phyloP scores from a whole-genome alignment of 2,888 invertebrate species.

The Gortyna flavago region DNA sequence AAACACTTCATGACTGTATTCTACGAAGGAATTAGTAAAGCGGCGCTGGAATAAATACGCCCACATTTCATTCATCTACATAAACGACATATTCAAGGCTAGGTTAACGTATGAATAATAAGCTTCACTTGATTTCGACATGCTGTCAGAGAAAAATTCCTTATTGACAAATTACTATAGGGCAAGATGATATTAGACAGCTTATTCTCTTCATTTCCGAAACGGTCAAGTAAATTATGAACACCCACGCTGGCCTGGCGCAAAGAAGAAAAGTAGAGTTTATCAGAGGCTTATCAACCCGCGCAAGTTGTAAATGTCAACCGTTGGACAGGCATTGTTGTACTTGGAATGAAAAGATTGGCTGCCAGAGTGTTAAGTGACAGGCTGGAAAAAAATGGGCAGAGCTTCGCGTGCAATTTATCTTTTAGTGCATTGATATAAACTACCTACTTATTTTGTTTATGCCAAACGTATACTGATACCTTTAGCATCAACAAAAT shows the following conservation, averaged over 20 bases:
- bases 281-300: conserved; percentile 13
- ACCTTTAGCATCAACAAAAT: too few species aligned
- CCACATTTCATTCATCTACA: conserved; percentile 33
- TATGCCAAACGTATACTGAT: too few species aligned
- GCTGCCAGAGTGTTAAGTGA: neutral
- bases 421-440: neutral
- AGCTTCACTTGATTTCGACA: conserved; percentile 14
- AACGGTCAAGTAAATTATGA: conserved; percentile 24
- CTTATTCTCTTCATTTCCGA: neutral
- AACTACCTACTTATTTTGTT: too few species aligned
- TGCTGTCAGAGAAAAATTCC: neutral
- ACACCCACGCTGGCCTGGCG: neutral
- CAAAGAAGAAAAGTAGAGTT: conserved; percentile 9
- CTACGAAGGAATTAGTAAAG: neutral
- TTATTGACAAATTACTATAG: neutral
- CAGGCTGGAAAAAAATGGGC: neutral
- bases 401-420: neutral
- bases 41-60: neutral
- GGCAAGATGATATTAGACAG: neutral
- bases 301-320: conserved; percentile 6
- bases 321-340: neutral
- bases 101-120: neutral
- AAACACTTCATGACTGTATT: neutral
- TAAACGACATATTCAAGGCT: conserved; percentile 6
- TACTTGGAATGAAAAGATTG: conserved; percentile 12